Base-by-base conservation (phyloP, 2,888 invertebrate genomes). In the Chalcosyrphus nemorum region DNA sequence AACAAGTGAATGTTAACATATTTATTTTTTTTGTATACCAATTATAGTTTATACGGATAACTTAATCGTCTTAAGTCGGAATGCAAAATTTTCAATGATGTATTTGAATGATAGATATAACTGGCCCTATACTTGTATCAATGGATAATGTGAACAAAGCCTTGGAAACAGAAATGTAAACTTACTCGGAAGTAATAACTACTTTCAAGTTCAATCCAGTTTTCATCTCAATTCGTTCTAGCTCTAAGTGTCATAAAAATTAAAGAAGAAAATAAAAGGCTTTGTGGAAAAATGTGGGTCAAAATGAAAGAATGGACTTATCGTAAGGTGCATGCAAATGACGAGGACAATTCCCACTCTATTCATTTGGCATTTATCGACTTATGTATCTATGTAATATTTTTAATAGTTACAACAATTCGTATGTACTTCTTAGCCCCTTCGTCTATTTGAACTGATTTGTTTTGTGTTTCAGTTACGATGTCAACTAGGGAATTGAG, bases 341-440 rank as follows among this genome's bases (percentile, higher is more conserved):
- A 50, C 1, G 2, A 6, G 2, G 13, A 15, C 2, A 13, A 15
- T 5, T 1, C 27, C 24, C 24, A 19, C 13, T 15, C 15, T 9
- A 50, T 11, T 2, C 32, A 7, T n/a, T 4, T 21, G 13, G 13
- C 85, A 13, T 77, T 76, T 4, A 41, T 80, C 7, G 87, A 88
- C 24, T 74, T 87, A 2, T 43, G 52, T 3, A 45, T 87, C 21
- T 87, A 86, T 38, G 11, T 86, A 0, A 15, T 82, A 2, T 87
- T 87, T 56, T 68, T 88, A 7, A 35, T 72, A 9, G 61, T 76
- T 17, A 75, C 86, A 13, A 84, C 86, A 19, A 57, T 86, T 52
- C 74, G 88, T 88, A 41, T 24, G 84, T 82, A 59, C 17, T 3
- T 1, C 17, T 32, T n/a, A n/a, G n/a, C n/a, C n/a, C 24, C 24